Conservation (phyloP, 2,113 vertebrate genomes). For the Cephalopholis sonnerati region DNA sequence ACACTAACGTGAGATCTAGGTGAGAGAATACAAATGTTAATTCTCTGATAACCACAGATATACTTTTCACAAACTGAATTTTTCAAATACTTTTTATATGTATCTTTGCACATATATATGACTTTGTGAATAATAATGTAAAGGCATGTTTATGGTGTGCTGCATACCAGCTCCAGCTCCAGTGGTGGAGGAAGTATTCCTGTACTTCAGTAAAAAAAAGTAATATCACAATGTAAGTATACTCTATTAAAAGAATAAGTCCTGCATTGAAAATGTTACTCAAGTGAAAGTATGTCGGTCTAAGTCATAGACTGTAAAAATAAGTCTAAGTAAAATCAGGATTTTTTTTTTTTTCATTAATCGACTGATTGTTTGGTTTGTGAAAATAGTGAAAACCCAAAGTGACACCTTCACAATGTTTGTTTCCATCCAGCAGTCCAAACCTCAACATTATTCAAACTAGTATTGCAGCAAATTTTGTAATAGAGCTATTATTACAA, state of each 20-base stretch:
- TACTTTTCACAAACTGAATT: fast-evolving
- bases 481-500: no score
- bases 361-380: no score
- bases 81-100: neutral
- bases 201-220: neutral
- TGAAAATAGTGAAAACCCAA: no score
- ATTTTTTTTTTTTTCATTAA: no score
- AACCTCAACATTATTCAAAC: no score
- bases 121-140: neutral
- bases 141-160: neutral
- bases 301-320: no score
- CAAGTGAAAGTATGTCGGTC: no score
- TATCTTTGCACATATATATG: neutral
- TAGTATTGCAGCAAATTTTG: no score
- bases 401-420: no score
- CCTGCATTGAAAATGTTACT: neutral
- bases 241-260: neutral
- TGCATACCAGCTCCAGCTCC: neutral
- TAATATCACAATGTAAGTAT: neutral
- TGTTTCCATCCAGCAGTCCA: no score
- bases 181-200: neutral
- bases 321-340: no score
- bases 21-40: fast-evolving
- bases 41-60: fast-evolving
- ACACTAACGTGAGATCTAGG: neutral